Percentiles rank a stretch among this genome's conserved stretches.
These are phyloP conservation scores for Cloeon dipterum DNA, from an alignment of 2,888 invertebrate genomes.

Conservation along the genomic window DNA sequence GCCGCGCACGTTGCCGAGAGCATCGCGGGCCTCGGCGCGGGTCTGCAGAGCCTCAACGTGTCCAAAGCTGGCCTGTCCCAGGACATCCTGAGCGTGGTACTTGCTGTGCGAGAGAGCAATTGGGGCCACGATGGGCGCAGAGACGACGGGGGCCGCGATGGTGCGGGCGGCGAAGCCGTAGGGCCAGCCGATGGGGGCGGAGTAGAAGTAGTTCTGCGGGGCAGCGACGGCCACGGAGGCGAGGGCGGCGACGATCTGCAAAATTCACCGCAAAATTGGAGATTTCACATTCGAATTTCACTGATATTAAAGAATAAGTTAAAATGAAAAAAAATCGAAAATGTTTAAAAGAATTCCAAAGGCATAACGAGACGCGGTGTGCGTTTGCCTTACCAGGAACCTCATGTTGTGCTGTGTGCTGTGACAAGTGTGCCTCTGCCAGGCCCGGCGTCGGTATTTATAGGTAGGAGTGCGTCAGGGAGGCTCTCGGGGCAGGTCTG, in stretches of 20 bases:
- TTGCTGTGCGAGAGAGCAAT: conserved; percentile 5
- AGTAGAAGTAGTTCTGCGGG: not conserved
- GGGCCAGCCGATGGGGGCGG: not conserved
- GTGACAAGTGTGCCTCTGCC: too few relatives aligned
- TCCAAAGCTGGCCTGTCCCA: conserved; percentile 11
- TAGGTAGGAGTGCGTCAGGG: too few relatives aligned
- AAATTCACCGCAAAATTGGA: too few relatives aligned
- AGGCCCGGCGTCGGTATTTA: too few relatives aligned
- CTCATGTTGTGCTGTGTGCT: conserved; percentile 1
- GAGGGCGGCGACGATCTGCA: not conserved
- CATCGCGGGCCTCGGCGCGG: conserved; percentile 10
- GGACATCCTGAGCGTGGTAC: conserved; percentile 11
- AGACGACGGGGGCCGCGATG: not conserved
- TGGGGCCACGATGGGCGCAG: not conserved
- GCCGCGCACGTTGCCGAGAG: conserved; percentile 10
- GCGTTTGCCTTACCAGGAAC: not conserved
- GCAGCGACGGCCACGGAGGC: not conserved
- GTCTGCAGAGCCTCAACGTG: conserved; percentile 11
- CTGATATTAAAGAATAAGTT: too few relatives aligned
- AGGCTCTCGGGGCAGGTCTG: too few relatives aligned
- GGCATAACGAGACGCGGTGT: too few relatives aligned
- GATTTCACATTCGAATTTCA: too few relatives aligned
- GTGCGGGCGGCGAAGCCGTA: not conserved
- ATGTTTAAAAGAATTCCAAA: not conserved
- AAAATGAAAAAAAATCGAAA: not conserved